Conservation (phyloP, 1,140 invertebrate genomes). For the Meloidogyne exigua region DNA sequence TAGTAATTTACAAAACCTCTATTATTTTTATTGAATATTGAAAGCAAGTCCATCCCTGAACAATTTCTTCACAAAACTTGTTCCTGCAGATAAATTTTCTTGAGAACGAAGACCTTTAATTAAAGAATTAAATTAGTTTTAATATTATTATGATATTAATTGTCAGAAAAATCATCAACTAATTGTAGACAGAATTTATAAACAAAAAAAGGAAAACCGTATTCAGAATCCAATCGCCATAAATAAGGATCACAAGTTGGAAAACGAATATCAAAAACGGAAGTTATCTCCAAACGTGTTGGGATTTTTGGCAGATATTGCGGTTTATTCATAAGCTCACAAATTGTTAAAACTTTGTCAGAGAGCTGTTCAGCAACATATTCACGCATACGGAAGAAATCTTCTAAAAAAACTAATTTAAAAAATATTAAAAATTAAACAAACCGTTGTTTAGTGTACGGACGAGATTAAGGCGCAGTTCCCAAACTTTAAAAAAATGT, state of each 20-base stretch:
- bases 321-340: slow-evolving; percentile 43
- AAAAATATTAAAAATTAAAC: slow-evolving; percentile 14
- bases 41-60: slow-evolving; percentile 37
- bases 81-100: slow-evolving; percentile 2
- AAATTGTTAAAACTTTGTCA: slow-evolving; percentile 43
- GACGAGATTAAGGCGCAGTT: slow-evolving; percentile 47
- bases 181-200: too few relatives aligned
- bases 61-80: slow-evolving; percentile 35
- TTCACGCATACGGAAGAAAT: slow-evolving; percentile 51
- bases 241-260: slow-evolving; percentile 48
- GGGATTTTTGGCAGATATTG: slow-evolving; percentile 50
- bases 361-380: slow-evolving; percentile 47
- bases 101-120: slow-evolving; percentile 17
- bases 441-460: slow-evolving; percentile 42
- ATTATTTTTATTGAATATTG: slow-evolving; percentile 10
- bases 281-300: slow-evolving; percentile 28
- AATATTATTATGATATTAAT: too few relatives aligned
- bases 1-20: not conserved
- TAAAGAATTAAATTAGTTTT: not conserved
- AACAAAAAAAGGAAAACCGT: too few relatives aligned
- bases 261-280: slow-evolving; percentile 48
- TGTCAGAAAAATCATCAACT: too few relatives aligned
- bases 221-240: slow-evolving; percentile 45
- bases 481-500: slow-evolving; percentile 33
- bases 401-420: slow-evolving; percentile 35